phyloP scores from a whole-genome alignment of 2,113 vertebrate genomes.

The Nerophis ophidion region DNA sequence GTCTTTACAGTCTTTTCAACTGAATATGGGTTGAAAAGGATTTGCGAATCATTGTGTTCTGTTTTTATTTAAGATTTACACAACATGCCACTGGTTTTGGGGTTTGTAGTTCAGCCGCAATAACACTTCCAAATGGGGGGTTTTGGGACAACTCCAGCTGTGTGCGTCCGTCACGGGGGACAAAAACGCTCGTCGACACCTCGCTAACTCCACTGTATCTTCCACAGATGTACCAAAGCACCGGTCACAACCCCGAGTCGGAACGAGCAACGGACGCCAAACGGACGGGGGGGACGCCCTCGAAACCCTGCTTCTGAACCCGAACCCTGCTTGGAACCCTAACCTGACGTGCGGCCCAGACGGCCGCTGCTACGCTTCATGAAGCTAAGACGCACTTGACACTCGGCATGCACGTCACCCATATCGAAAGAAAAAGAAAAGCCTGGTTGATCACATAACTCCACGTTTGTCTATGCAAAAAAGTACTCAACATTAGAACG shows the following conservation, averaged over 20 bases:
- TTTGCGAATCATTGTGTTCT: no score
- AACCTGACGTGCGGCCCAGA: conserved; percentile 58
- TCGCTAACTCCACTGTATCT: conserved; percentile 72
- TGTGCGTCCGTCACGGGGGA: conserved; percentile 45
- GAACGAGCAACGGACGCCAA: conserved; percentile 53
- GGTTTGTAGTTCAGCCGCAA: no score
- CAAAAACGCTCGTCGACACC: conserved; percentile 58
- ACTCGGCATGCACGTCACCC: conserved; percentile 56
- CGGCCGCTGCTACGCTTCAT: conserved; percentile 53
- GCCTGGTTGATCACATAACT: conserved; percentile 69
- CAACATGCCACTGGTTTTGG: no score
- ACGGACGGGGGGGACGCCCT: conserved; percentile 20
- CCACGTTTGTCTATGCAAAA: conserved; percentile 74
- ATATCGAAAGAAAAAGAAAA: conserved; percentile 16
- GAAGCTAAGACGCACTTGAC: conserved; percentile 30
- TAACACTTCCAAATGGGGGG: no score
- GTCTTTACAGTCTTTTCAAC: no score
- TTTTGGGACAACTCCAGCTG: conserved; percentile 35
- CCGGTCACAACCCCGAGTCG: conserved; percentile 60
- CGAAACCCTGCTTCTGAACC: conserved; percentile 40
- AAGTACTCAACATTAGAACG: conserved; percentile 64
- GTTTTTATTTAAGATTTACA: no score
- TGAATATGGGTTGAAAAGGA: no score
- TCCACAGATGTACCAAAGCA: conserved; percentile 75
- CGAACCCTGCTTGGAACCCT: conserved; percentile 17